phyloP scores from a whole-genome alignment of 2,113 vertebrate species.

The Equus przewalskii region DNA sequence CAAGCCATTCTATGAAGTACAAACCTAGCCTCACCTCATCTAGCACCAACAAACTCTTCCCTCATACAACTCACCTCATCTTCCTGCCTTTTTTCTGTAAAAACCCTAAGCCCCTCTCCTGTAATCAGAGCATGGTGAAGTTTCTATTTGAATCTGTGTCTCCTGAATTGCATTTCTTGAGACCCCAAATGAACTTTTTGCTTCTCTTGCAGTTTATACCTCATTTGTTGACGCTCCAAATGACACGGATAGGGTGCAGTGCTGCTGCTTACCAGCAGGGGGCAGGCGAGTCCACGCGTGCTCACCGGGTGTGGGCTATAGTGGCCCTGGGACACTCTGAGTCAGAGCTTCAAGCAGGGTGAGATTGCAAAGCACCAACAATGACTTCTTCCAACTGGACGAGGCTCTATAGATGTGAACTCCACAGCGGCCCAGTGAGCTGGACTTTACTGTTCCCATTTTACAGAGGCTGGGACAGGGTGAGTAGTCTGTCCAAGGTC shows the following conservation, averaged over 20 bases:
- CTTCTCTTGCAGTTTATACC: too few species aligned
- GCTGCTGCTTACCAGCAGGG: background rate
- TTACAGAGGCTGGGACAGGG: background rate
- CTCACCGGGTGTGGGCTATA: accelerated
- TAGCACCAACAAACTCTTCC: too few species aligned
- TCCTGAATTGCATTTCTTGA: too few species aligned
- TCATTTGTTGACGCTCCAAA: too few species aligned
- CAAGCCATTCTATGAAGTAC: too few species aligned
- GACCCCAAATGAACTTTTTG: too few species aligned
- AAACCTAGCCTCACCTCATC: too few species aligned
- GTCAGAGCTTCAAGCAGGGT: background rate
- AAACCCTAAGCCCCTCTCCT: too few species aligned
- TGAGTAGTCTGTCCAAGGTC: background rate
- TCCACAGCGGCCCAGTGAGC: background rate
- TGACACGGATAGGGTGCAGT: background rate
- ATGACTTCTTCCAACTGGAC: background rate
- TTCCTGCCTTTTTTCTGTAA: too few species aligned
- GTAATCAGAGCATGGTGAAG: too few species aligned
- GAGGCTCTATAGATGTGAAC: background rate
- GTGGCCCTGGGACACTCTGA: accelerated
- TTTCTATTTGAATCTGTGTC: too few species aligned
- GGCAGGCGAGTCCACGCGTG: background rate
- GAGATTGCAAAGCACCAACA: background rate
- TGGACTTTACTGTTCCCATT: background rate
- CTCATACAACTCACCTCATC: too few species aligned